Conservation (phyloP, 35 echinoderm and acorn worm species). For the Heliocidaris tuberculata region DNA sequence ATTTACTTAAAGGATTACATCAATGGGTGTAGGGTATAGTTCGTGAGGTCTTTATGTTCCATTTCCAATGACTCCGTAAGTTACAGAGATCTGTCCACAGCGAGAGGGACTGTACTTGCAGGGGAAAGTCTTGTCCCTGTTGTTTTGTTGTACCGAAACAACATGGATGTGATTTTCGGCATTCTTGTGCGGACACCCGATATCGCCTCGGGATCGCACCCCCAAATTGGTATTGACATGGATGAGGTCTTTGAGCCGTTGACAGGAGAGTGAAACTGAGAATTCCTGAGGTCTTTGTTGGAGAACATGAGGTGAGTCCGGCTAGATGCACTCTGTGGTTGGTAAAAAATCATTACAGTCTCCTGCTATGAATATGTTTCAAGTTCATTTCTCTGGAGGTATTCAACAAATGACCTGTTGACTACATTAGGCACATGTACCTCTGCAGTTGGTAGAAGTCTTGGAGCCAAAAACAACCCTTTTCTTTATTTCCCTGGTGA, state of each 20-base stretch:
- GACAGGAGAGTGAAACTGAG: conserved; percentile 9
- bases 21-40: neutral
- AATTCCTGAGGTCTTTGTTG: neutral
- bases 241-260: conserved; percentile 1
- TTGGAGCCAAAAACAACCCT: neutral
- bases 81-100: neutral
- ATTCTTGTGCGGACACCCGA: neutral
- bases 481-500: neutral
- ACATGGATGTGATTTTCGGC: conserved; percentile 16
- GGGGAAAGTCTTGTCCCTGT: neutral
- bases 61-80: neutral
- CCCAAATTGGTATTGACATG: neutral
- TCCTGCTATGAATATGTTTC: conserved; percentile 1
- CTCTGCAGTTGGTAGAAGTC: neutral
- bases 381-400: neutral
- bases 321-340: neutral
- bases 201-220: neutral
- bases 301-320: neutral
- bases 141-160: neutral
- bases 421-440: neutral
- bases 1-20: neutral
- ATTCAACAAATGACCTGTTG: neutral
- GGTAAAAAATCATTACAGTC: neutral
- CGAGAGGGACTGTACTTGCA: neutral
- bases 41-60: neutral